phyloP scores from a whole-genome alignment of 2,888 invertebrate species.

The Stenolophus ochropezus region DNA sequence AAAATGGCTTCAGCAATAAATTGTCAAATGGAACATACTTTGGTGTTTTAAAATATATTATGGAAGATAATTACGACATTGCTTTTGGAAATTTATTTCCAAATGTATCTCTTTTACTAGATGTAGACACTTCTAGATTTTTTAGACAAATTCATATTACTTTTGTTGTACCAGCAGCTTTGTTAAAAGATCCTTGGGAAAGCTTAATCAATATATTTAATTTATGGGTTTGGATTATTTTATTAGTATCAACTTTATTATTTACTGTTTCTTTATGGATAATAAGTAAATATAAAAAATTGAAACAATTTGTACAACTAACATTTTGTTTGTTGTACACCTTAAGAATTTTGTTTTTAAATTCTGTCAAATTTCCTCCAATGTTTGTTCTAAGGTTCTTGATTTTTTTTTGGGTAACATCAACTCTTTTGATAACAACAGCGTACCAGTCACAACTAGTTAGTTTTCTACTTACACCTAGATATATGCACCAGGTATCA shows the following conservation, averaged over 20 bases:
- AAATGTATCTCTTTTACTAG: slow-evolving; percentile 11
- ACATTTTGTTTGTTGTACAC: slow-evolving; percentile 4
- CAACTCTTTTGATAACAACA: background rate
- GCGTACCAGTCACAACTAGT: slow-evolving; percentile 8
- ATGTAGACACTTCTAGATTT: slow-evolving; percentile 21
- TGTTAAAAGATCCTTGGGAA: slow-evolving; percentile 26
- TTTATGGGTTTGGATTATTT: slow-evolving; percentile 12
- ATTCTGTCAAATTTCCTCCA: background rate
- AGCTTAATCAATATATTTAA: slow-evolving; percentile 25
- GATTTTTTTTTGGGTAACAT: background rate
- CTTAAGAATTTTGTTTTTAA: background rate
- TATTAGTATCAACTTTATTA: background rate
- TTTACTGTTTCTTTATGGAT: background rate
- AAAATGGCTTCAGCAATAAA: slow-evolving; percentile 25
- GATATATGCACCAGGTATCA: slow-evolving; percentile 1
- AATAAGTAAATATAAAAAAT: background rate
- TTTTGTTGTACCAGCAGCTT: slow-evolving; percentile 42
- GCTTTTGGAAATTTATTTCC: slow-evolving; percentile 43
- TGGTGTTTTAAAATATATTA: slow-evolving; percentile 22
- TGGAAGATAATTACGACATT: slow-evolving; percentile 22
- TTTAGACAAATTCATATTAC: slow-evolving; percentile 8
- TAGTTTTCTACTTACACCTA: background rate
- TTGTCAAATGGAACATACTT: slow-evolving; percentile 20
- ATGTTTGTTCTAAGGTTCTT: background rate
- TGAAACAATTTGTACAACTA: background rate